Base-by-base conservation (phyloP, 2,888 invertebrate species). In the Coleophora deauratella region DNA sequence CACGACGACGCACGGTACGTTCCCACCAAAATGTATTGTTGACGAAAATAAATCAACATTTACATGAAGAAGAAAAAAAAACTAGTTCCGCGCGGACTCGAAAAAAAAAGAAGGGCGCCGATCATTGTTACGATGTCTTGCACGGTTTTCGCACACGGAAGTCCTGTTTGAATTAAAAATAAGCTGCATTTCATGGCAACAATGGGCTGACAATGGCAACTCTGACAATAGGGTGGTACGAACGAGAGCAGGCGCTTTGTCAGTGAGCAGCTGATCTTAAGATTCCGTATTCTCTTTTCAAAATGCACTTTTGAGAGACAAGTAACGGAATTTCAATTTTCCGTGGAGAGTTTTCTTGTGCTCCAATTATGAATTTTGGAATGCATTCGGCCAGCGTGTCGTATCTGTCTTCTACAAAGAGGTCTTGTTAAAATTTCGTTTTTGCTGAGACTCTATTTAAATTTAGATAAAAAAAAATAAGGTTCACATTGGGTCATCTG, bases 21-120 rank as follows among this genome's bases (percentile, higher is more conserved):
- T 81, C 82, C 81, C 79, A 74, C 69, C 64, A 47, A 61, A 37
- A 63, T 51, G 66, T 56, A 78, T 80, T 81, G 82, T 81, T 82
- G 80, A 77, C 78, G 66, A 70, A 75, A 80, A 80, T 81, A 79
- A 80, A 80, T 81, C 80, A 80, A 73, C 71, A 79, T 78, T 77
- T 76, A 80, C 78, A 77, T 76, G 73, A 56, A 6, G 21, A 21
- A 4, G 21, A 65, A 72, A 72, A 74, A 74, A 72, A 67, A 77
- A 79, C 81, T 63, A 72, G 81, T 81, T 78, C 66, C 55, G 62
- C n/a, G 62, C 58, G 64, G 65, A 65, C 65, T 55, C 44, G 41
- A 48, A 47, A 58, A 65, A 70, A 68, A 52, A 63, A 67, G 66
- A 69, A 72, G 74, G 76, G 75, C 65, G 65, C 40, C 35, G 28